Conservation (phyloP, 2,113 vertebrate species). For the Stegastes partitus region DNA sequence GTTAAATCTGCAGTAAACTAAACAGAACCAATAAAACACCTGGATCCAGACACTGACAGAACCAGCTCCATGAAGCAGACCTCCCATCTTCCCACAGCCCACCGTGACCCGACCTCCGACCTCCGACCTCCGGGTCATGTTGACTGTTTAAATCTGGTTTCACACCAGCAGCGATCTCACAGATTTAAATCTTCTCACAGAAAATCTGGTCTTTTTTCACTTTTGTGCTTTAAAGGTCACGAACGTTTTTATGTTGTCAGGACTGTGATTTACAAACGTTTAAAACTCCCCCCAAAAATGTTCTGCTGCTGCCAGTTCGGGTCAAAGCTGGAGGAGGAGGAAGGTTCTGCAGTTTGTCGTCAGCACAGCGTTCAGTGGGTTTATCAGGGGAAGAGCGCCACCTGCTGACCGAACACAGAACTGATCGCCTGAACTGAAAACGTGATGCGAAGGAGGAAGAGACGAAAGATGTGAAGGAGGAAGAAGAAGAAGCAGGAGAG, state of each 20-base stretch:
- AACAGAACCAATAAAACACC: too few species aligned
- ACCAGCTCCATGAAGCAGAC: neutral
- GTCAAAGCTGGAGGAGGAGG: too few species aligned
- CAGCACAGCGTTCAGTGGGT: neutral
- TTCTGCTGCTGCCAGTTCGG: too few species aligned
- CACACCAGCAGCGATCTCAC: neutral
- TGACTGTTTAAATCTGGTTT: constrained; percentile 17
- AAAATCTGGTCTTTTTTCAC: constrained; percentile 18
- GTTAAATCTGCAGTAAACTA: too few species aligned
- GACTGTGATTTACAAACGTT: too few species aligned
- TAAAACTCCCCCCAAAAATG: too few species aligned
- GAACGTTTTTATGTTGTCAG: neutral
- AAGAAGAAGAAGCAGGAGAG: too few species aligned
- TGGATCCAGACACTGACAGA: neutral
- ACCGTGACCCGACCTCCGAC: constrained; percentile 42
- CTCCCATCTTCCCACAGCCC: constrained; percentile 36
- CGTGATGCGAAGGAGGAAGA: too few species aligned
- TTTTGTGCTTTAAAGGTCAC: neutral
- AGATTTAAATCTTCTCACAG: neutral
- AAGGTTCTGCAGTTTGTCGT: too few species aligned
- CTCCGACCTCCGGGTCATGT: constrained; percentile 6
- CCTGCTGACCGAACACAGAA: constrained; percentile 41
- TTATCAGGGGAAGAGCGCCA: constrained; percentile 10
- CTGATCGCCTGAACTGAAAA: neutral
- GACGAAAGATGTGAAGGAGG: too few species aligned